Conservation (phyloP, 2,888 invertebrate genomes). For the Chaetogeoica ovagalla region DNA sequence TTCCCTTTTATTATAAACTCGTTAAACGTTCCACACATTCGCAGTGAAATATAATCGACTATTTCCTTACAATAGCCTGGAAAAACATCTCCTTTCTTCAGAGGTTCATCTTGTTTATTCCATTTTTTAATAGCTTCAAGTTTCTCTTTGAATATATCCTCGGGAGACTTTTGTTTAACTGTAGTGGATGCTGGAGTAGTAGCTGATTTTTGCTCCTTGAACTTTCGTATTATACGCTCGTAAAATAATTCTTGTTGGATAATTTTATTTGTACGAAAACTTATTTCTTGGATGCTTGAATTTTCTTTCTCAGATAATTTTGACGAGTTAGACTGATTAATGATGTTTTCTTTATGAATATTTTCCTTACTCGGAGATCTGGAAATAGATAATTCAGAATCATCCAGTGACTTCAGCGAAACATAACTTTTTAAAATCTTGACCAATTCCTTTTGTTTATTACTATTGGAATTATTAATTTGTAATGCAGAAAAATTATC, state of each 20-base stretch:
- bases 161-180: slow-evolving; percentile 1
- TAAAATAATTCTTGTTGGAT: slow-evolving; percentile 18
- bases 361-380: background rate
- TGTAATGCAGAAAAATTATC: slow-evolving; percentile 12
- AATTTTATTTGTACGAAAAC: slow-evolving; percentile 32
- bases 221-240: slow-evolving; percentile 37
- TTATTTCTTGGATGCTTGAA: background rate
- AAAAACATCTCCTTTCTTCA: slow-evolving; percentile 22
- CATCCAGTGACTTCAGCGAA: slow-evolving; percentile 11
- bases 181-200: background rate
- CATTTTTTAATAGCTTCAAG: background rate
- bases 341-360: background rate
- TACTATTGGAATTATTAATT: slow-evolving; percentile 4
- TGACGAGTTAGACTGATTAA: slow-evolving; percentile 18
- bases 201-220: slow-evolving; percentile 23
- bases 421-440: slow-evolving; percentile 32
- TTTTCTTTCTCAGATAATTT: slow-evolving; percentile 32
- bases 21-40: background rate
- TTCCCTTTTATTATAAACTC: slow-evolving; percentile 1
- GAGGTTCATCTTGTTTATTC: background rate
- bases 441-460: background rate
- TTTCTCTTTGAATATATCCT: slow-evolving; percentile 39
- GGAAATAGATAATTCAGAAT: background rate
- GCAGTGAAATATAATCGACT: background rate
- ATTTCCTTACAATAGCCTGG: slow-evolving; percentile 17